These are phyloP conservation scores for Coracias cyanogaster DNA, from an alignment of 2,797 vertebrate species.

Conservation along the genomic window DNA sequence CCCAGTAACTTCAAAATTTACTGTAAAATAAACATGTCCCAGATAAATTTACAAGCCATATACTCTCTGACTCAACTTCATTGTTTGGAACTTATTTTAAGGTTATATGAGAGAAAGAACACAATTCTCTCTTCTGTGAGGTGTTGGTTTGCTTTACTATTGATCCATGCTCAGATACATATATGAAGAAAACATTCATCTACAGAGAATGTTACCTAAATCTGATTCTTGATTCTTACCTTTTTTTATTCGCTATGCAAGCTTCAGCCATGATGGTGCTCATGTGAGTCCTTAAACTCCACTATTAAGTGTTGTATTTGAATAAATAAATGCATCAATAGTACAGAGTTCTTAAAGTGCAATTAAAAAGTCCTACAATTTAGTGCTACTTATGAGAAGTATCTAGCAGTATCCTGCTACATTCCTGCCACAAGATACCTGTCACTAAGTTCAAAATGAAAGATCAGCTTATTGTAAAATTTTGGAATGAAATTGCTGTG, in stretches of 20 bases:
- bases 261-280: neutral
- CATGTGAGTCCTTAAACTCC: neutral
- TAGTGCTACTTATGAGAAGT: neutral
- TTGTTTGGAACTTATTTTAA: neutral
- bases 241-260: neutral
- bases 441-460: neutral
- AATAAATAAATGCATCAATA: neutral
- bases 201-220: neutral
- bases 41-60: neutral
- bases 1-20: neutral
- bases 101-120: neutral
- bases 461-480: neutral
- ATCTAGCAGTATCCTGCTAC: neutral
- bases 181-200: neutral
- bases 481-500: neutral
- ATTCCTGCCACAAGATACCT: neutral
- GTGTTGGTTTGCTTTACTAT: neutral
- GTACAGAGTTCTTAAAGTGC: neutral
- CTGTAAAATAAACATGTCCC: neutral
- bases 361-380: neutral
- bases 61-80: neutral
- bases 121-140: neutral
- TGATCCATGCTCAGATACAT: neutral
- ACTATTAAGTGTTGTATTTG: neutral
- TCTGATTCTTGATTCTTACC: neutral